Evolutionary conservation across 2,113 vertebrate genomes (phyloP).

Genomic region (Apteryx owenii): DNA sequence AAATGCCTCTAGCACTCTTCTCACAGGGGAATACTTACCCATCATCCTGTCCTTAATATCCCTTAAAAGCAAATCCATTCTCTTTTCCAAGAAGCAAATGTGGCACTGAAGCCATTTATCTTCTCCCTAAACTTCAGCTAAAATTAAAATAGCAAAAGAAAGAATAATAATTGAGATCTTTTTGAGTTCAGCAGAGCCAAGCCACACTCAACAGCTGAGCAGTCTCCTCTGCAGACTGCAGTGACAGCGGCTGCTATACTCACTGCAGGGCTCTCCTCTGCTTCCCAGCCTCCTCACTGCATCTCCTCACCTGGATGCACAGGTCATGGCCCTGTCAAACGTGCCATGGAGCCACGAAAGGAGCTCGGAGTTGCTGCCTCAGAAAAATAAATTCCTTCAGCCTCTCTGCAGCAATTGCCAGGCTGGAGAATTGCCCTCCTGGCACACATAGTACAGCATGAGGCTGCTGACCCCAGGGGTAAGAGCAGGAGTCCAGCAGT

Average conservation of each 20-base stretch:
- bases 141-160: background rate
- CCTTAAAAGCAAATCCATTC: background rate
- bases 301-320: background rate
- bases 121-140: background rate
- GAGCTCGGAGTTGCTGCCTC: background rate
- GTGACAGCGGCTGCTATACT: background rate
- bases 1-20: background rate
- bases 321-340: background rate
- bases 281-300: background rate
- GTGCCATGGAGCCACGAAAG: rapidly evolving
- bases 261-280: background rate
- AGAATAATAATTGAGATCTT: background rate
- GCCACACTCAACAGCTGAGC: background rate
- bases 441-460: rapidly evolving
- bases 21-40: background rate
- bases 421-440: background rate
- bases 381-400: background rate
- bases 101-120: background rate
- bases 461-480: background rate
- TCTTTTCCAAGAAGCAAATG: background rate
- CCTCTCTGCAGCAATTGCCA: background rate
- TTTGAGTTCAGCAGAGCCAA: background rate
- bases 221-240: background rate
- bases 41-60: background rate
- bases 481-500: background rate